Evolutionary conservation across 92 coral and sea anemone species (phyloP).

Genomic region (Actinernus sp.): DNA sequence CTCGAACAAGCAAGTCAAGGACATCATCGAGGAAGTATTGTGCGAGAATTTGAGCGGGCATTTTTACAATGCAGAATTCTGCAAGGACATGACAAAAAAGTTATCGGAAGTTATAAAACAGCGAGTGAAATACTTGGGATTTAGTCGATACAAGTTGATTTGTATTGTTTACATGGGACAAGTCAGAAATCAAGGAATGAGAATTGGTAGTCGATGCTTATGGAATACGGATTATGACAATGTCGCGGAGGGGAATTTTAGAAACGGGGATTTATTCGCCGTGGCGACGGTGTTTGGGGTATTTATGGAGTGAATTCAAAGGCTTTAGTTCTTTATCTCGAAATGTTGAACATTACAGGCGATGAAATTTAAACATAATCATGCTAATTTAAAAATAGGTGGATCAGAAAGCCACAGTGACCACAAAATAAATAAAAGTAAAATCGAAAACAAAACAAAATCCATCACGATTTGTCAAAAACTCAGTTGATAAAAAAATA

Average conservation of each 20-base stretch:
- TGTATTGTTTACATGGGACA: conserved; percentile 93
- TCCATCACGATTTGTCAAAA: too few relatives aligned
- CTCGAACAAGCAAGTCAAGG: conserved; percentile 73
- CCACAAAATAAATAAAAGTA: too few relatives aligned
- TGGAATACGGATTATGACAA: conserved; percentile 92
- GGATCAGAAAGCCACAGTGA: too few relatives aligned
- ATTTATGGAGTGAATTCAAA: conserved; percentile 31
- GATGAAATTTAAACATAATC: too few relatives aligned
- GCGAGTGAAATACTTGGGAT: conserved; percentile 77
- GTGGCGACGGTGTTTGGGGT: conserved; percentile 92
- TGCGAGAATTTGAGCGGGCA: conserved; percentile 62
- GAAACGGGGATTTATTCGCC: conserved; percentile 87
- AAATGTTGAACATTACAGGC: too few relatives aligned
- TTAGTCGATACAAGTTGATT: conserved; percentile 82
- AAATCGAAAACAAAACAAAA: too few relatives aligned
- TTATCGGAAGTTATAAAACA: conserved; percentile 87
- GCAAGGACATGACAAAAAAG: conserved; percentile 83
- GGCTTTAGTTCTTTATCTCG: too few relatives aligned
- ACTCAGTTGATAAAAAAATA: too few relatives aligned
- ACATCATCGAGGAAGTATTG: conserved; percentile 76
- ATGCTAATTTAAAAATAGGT: too few relatives aligned
- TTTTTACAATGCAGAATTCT: conserved; percentile 64
- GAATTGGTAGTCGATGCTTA: conserved; percentile 92
- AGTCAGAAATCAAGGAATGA: conserved; percentile 69
- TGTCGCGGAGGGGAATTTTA: conserved; percentile 78